Base-by-base conservation (phyloP, 2,113 vertebrate species). In the Taxidea taxus region DNA sequence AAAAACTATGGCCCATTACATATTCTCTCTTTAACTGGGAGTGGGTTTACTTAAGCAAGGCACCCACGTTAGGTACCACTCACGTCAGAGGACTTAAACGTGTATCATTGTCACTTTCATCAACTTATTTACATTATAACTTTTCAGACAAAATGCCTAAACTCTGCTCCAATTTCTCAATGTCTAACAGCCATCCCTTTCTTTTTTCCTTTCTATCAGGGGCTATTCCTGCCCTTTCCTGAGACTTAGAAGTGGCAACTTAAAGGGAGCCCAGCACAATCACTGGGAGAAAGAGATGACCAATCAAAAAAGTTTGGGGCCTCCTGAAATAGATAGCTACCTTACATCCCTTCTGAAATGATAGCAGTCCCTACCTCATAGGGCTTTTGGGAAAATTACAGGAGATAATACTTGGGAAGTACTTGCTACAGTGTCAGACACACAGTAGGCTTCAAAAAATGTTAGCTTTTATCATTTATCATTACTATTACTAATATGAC, bases 391-490 rank as follows among this genome's bases (percentile, higher is more conserved):
- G 58, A 91, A 18, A 95, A 92, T 83, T 72, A 51, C 7, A 18
- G 29, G 29, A 81, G 72, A 29, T 34, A 47, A 47, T 54, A 90
- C 12, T 16, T 72, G 31, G 34, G 56, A 90, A 78, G 29, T 4
- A 88, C 39, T 25, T 84, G 72, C 21, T 77, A 49, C 1, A 39
- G 7, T 93, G 18, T 93, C 31, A 92, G 7, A 49, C 9, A 87
- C 8, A 49, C 0, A 80, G 18, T 18, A 42, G 85, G 18, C 80
- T 51, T 90, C 74, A 92, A 58, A 95, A 70, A 56, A 62, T 70
- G 21, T 31, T 62, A 82, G 21, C 37, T 94, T 77, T 94, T 77
- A 96, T 78, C 83, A 92, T 72, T 92, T 95, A 66, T 44, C 29
- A 58, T 80, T 56, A 60, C 56, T 87, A 74, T 42, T 72, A 72